phyloP scores from a whole-genome alignment of 1,140 invertebrate genomes.

The Drosophila bocqueti region DNA sequence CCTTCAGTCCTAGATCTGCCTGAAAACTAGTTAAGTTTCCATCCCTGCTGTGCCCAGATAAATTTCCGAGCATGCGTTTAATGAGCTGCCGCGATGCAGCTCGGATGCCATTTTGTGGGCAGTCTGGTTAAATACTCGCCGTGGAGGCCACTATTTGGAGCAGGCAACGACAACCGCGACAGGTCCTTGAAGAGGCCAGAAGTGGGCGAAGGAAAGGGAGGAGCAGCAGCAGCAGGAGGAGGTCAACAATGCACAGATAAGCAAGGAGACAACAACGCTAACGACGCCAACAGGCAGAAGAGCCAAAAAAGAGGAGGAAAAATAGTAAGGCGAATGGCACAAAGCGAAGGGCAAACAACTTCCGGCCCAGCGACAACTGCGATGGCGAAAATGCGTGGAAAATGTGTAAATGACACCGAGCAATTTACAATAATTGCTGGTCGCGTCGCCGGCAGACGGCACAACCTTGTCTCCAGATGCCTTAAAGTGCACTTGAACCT shows the following conservation, averaged over 20 bases:
- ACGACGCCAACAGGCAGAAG: conserved; percentile 38
- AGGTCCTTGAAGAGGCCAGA: conserved; percentile 28
- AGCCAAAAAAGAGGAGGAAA: conserved; percentile 24
- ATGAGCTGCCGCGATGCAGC: conserved; percentile 64
- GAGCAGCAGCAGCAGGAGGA: conserved; percentile 14
- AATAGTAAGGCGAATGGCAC: conserved; percentile 5
- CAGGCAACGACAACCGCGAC: conserved; percentile 23
- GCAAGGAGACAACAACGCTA: conserved; percentile 58
- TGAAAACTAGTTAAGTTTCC: not conserved
- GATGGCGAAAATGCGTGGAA: conserved; percentile 75
- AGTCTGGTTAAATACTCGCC: conserved; percentile 49
- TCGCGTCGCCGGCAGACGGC: conserved; percentile 34
- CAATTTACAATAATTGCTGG: conserved; percentile 81
- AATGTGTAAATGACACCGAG: conserved; percentile 79
- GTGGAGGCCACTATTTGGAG: conserved; percentile 28
- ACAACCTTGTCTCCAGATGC: conserved; percentile 44
- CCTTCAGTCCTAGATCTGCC: not conserved
- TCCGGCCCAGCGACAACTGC: conserved; percentile 41
- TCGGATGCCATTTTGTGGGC: conserved; percentile 54
- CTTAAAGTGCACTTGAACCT: conserved; percentile 74
- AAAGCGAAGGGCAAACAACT: conserved; percentile 47
- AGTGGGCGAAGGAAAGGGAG: not conserved
- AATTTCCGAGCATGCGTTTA: conserved; percentile 64
- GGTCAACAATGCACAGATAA: conserved; percentile 48
- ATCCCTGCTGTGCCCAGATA: conserved; percentile 6